Percentiles rank a stretch among this genome's conserved stretches.
Evolutionary conservation across 2,888 invertebrate genomes (phyloP).

Genomic region (Autographa pulchrina): DNA sequence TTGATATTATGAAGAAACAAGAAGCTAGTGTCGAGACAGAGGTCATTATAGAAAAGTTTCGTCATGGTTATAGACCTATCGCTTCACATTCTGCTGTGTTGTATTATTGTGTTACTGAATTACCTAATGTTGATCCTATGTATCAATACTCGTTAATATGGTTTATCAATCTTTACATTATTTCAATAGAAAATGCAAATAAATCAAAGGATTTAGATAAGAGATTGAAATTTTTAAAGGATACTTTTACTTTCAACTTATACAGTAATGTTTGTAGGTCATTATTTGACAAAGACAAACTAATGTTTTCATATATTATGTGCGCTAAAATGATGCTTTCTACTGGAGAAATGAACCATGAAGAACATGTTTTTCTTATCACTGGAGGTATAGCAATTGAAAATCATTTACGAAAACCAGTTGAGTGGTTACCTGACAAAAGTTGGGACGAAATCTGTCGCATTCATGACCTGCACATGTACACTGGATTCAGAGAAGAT

Average conservation of each 20-base stretch:
- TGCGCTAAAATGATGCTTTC: slow-evolving; percentile 92
- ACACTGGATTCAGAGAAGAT: slow-evolving; percentile 87
- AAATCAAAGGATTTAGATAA: slow-evolving; percentile 92
- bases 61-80: slow-evolving; percentile 93
- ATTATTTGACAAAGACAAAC: slow-evolving; percentile 95
- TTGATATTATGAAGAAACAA: slow-evolving; percentile 95
- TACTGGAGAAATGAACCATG: slow-evolving; percentile 89
- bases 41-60: slow-evolving; percentile 93
- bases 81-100: slow-evolving; percentile 94
- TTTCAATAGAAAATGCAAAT: slow-evolving; percentile 93
- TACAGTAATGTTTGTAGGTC: slow-evolving; percentile 95
- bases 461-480: slow-evolving; percentile 87
- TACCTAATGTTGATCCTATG: slow-evolving; percentile 96
- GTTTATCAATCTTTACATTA: slow-evolving; percentile 95
- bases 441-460: slow-evolving; percentile 95
- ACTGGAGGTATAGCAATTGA: slow-evolving; percentile 93
- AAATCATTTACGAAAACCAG: slow-evolving; percentile 91
- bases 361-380: slow-evolving; percentile 92
- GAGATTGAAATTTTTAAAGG: slow-evolving; percentile 91
- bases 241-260: slow-evolving; percentile 94
- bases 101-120: slow-evolving; percentile 95
- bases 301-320: slow-evolving; percentile 94
- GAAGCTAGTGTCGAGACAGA: slow-evolving; percentile 94
- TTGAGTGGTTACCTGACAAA: slow-evolving; percentile 92
- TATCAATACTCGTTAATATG: slow-evolving; percentile 96